A percentile compares a stretch with the other conserved stretches of the same genome.
Conservation (phyloP, 2,113 vertebrate species). For the Dasyurus viverrinus region DNA sequence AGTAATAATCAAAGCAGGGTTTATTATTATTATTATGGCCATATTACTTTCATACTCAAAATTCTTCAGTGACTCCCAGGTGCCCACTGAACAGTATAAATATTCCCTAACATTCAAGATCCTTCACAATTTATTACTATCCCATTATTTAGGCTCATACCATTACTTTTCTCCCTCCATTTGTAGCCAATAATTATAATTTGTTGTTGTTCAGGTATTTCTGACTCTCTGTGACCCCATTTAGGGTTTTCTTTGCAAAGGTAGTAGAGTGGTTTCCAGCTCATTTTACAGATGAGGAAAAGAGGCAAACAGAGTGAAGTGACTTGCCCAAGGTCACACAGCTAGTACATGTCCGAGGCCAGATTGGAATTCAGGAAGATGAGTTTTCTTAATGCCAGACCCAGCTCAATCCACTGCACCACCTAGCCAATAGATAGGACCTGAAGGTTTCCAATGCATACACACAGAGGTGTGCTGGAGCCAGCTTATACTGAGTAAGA, state of each 20-base stretch:
- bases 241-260: no score
- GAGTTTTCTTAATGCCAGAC: no score
- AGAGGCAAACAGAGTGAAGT: no score
- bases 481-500: background rate
- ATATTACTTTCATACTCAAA: background rate
- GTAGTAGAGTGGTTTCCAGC: no score
- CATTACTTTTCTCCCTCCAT: background rate
- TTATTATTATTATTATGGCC: background rate
- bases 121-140: background rate
- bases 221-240: no score
- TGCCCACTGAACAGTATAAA: background rate
- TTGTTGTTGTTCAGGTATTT: no score
- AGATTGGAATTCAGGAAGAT: no score
- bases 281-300: no score
- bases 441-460: background rate
- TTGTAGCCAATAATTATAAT: background rate
- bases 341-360: no score
- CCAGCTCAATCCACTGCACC: no score
- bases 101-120: background rate
- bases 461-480: background rate
- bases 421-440: background rate
- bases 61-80: background rate
- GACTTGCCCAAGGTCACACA: no score
- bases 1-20: background rate
- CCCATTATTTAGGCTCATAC: background rate